Conservation (phyloP, 2,888 invertebrate genomes). For the Galerucella calmariensis region DNA sequence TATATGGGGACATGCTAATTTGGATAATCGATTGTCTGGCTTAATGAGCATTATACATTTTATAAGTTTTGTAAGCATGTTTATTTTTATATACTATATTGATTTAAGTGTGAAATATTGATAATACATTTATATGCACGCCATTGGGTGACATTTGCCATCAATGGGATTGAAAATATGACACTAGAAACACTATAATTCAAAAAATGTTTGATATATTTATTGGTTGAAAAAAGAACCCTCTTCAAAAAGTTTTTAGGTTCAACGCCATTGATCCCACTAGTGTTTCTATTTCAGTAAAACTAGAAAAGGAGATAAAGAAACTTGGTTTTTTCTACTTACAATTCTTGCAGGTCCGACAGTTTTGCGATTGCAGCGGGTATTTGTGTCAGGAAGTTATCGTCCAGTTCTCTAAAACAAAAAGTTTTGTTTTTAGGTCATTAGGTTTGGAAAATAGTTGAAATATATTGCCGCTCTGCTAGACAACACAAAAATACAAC, state of each 20-base stretch:
- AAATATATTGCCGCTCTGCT: slow-evolving; percentile 13
- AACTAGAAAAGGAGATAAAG: slow-evolving; percentile 25
- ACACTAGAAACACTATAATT: too few species aligned
- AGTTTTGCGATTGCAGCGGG: slow-evolving; percentile 81
- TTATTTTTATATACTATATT: too few species aligned
- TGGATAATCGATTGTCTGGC: too few species aligned
- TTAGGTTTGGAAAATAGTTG: slow-evolving; percentile 24
- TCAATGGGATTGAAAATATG: too few species aligned
- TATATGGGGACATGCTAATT: too few species aligned
- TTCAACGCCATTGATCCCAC: slow-evolving; percentile 6
- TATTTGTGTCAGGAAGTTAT: slow-evolving; percentile 79
- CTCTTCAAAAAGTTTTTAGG: not conserved
- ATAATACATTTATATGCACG: too few species aligned
- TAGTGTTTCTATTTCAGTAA: slow-evolving; percentile 22
- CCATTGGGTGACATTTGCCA: too few species aligned
- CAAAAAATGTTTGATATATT: too few species aligned
- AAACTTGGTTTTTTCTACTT: slow-evolving; percentile 67
- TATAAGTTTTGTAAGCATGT: too few species aligned
- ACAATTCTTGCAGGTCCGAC: slow-evolving; percentile 85
- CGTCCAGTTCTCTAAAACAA: slow-evolving; percentile 78
- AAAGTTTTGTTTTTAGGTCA: slow-evolving; percentile 35
- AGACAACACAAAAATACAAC: not conserved
- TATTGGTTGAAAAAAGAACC: not conserved
- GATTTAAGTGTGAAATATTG: too few species aligned
- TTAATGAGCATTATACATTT: too few species aligned